Evolutionary conservation across 2,888 invertebrate genomes (phyloP), one percentile per base, ranked within the genome.

Genomic region (Chorisops tibialis): DNA sequence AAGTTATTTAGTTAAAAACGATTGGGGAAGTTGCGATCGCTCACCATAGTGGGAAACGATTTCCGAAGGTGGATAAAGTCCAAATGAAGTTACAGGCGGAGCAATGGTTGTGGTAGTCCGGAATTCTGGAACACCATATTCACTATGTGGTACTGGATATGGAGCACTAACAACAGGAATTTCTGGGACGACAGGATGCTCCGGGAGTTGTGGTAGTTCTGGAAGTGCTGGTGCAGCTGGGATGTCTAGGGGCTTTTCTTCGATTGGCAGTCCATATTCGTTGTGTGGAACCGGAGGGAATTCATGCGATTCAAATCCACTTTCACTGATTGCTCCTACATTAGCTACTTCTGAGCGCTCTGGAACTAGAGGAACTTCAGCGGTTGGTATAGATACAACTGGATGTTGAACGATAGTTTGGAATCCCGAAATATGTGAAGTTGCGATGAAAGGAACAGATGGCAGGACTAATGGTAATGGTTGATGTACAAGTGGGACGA

Each of bases 121-220:
- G n/a, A 48, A 14, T 5, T 50, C 49, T 50, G 49, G 49, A 14
- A 50, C 49, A n/a, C 49, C 49, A n/a, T 50, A 50, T 16, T 16
- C 49, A n/a, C 49, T 50, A 18, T 50, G 49, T 5, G 49, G 30
- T 30, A 30, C 30, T 30, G 30, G 9, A 30, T 30, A 30, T 30
- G 30, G 49, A 7, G 24, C 24, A 50, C 16, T 35, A 14, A 50
- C 21, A 24, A 30, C 7, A 7, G 49, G 49, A 35, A 30, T 16
- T 9, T 30, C 30, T 14, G 49, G n/a, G 3, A 9, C 12, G 9
- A 16, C 14, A 50, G 35, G 3, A 30, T 3, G 4, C n/a, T 11
- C 6, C 24, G 48, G 22, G 9, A 14, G n/a, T 35, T 35, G 30
- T 7, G 49, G 49, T 6, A 50, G 12, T 11, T 14, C 30, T 30